These are phyloP conservation scores for Schizotus pectinicornis DNA, from an alignment of 2,888 invertebrate species.

Conservation along the genomic window DNA sequence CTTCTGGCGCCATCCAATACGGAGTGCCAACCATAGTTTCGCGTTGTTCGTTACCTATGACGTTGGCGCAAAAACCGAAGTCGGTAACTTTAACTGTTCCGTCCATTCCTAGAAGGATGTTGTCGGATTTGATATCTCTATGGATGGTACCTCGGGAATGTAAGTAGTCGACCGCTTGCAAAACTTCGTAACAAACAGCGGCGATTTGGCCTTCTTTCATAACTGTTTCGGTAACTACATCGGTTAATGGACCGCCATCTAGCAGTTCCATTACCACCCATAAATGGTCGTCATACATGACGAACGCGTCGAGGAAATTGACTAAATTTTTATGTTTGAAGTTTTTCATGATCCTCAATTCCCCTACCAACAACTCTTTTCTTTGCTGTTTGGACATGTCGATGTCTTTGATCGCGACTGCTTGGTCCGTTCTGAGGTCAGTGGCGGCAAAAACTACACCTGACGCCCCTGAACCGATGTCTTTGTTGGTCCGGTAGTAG, in stretches of 20 bases:
- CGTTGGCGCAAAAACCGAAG: constrained; percentile 98
- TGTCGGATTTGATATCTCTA: constrained; percentile 97
- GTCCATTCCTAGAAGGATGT: constrained; percentile 91
- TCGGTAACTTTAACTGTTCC: constrained; percentile 93
- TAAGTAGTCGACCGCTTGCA: constrained; percentile 88
- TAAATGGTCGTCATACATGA: constrained; percentile 83
- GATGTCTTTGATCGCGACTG: constrained; percentile 96
- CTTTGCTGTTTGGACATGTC: constrained; percentile 93
- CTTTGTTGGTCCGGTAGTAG: constrained; percentile 78
- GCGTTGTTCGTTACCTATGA: constrained; percentile 92
- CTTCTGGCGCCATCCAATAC: constrained; percentile 98
- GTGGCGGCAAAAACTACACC: constrained; percentile 90
- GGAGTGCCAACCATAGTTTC: constrained; percentile 98
- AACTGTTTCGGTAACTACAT: constrained; percentile 95
- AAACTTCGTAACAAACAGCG: constrained; percentile 87
- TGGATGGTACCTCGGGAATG: constrained; percentile 91
- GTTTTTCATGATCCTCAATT: constrained; percentile 89
- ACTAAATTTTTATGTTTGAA: constrained; percentile 95
- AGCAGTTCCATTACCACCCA: constrained; percentile 98
- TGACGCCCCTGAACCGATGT: constrained; percentile 91
- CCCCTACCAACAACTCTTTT: constrained; percentile 94
- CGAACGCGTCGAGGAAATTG: constrained; percentile 92
- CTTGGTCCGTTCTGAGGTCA: constrained; percentile 73
- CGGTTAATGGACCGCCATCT: constrained; percentile 94
- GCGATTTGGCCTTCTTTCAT: constrained; percentile 98